Conservation (phyloP, 2,888 invertebrate species). For the Drosophila conformis region DNA sequence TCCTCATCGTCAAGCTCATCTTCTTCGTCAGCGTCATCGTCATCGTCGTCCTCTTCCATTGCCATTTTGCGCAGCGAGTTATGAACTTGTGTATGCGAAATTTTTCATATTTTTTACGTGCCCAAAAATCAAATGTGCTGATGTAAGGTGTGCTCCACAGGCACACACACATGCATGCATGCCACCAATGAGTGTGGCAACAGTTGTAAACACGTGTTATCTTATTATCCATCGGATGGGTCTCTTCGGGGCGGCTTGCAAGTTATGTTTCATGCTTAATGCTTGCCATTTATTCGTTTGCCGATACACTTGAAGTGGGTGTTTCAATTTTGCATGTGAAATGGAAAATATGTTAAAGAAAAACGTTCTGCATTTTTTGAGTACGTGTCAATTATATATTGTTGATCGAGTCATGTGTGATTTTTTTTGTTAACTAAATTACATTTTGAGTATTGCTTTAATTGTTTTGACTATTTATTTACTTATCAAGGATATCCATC, state of each 20-base stretch:
- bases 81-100: slow-evolving; percentile 71
- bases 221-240: slow-evolving; percentile 39
- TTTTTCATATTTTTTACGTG: slow-evolving; percentile 76
- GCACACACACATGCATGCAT: neutral
- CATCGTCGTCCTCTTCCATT: slow-evolving; percentile 17
- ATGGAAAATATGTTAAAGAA: neutral
- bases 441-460: neutral
- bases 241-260: slow-evolving; percentile 7
- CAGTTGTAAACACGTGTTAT: slow-evolving; percentile 59
- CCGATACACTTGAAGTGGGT: neutral
- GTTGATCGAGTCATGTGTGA: neutral
- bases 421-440: neutral
- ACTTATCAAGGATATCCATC: neutral
- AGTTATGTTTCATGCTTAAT: slow-evolving; percentile 10
- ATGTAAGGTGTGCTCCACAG: slow-evolving; percentile 26
- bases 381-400: neutral
- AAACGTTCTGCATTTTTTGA: neutral
- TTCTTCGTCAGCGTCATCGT: neutral
- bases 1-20: neutral
- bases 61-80: slow-evolving; percentile 55
- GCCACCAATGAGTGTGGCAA: slow-evolving; percentile 32
- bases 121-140: slow-evolving; percentile 60
- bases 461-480: neutral
- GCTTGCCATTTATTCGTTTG: slow-evolving; percentile 4
- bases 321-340: neutral